Base-by-base conservation (phyloP, 2,113 vertebrate species). In the Brachionichthys hirsutus region DNA sequence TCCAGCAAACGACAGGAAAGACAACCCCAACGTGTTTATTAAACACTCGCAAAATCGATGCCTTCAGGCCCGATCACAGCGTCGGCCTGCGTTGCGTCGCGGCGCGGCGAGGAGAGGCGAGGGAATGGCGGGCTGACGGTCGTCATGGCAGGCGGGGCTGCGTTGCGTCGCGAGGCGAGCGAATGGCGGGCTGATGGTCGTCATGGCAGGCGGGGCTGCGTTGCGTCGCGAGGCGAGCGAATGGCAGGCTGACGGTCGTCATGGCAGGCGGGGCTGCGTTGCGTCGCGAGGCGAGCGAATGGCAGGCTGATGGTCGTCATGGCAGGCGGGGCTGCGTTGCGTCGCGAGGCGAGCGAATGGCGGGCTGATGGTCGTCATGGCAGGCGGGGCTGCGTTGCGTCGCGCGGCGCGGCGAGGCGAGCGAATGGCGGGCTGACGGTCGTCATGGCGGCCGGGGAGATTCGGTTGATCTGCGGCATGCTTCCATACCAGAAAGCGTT, bases 21-120 rank as follows among this genome's bases (percentile, higher is more conserved):
- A 19, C 30, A 55, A 20, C 54, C 70, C 60, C 14, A 2, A 79
- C 60, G 38, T 62, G 83, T 78, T 82, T 73, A 67, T 64, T 61
- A 80, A 85, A 83, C 81, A 74, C 54, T 58, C 6, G 12, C 34
- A 56, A 30, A 83, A 70, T 66, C 42, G 43, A 80, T 64, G 65
- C 62, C 1, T 57, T 73, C 24, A 24, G 12, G 38, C 9, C n/a
- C 2, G 43, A 60, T 60, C n/a, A 18, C 63, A 69, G 68, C 36
- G 42, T 65, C 40, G 58, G 35, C 41, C 16, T 17, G 47, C 6
- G 5, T 30, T 30, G 24, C 24, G 8, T 30, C 24, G 8, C 24
- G 8, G 8, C 24, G 8, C 24, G 24, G 24, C 24, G 8, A 30
- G 24, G 24, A 6, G 24, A 30, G 8, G 1, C 5, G 24, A 30